These are phyloP conservation scores for Acanthosepion lycidas DNA, from an alignment of 2,888 invertebrate genomes.

Conservation along the genomic window DNA sequence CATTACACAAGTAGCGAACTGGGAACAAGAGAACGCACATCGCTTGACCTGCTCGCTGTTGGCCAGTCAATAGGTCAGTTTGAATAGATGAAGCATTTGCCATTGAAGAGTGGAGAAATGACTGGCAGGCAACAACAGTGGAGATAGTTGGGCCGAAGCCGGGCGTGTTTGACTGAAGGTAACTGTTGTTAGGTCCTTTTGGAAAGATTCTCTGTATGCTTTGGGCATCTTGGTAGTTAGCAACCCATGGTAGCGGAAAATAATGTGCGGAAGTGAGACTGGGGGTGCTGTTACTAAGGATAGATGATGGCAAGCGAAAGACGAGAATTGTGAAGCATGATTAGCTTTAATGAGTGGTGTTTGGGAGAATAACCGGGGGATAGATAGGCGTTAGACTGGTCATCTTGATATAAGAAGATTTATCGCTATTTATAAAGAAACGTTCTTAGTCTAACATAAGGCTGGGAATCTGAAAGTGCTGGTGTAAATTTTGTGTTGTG, in stretches of 20 bases:
- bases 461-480: too few relatives aligned
- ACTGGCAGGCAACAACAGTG: background rate
- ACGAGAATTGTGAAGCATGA: background rate
- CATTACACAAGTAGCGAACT: background rate
- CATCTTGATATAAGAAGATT: background rate
- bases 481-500: too few relatives aligned
- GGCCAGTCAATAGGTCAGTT: conserved; percentile 11
- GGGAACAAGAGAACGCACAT: conserved; percentile 13
- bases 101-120: background rate
- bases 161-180: background rate
- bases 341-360: background rate
- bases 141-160: background rate
- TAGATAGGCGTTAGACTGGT: background rate
- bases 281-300: background rate
- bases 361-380: background rate
- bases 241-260: background rate
- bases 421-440: background rate
- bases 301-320: background rate
- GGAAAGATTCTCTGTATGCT: background rate
- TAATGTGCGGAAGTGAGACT: background rate
- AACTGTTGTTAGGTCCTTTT: background rate
- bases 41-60: background rate
- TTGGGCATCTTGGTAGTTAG: background rate
- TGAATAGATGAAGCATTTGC: background rate
- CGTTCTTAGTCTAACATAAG: too few relatives aligned